Base-by-base conservation (phyloP, 2,797 vertebrate species). In the Danio aesculapii region DNA sequence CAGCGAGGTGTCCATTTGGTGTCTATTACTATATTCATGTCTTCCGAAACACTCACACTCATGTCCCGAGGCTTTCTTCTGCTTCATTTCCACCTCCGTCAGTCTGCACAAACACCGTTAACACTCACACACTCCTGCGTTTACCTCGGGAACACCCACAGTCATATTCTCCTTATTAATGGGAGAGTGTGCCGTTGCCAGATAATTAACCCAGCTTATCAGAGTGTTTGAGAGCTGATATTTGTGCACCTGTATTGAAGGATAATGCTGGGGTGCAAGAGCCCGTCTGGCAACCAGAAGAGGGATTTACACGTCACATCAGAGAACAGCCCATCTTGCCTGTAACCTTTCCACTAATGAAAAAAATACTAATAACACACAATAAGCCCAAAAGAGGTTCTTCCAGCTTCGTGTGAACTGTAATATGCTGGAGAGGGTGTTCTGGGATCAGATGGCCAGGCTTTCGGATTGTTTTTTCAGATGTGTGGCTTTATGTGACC, bases 131-230 rank as follows among this genome's bases (percentile, higher is more conserved):
- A 12, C 75, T 53, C 10, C 12, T 53, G 50, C 50, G 50, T 53
- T 53, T 53, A 53, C 50, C 50, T 53, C 50, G 12, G 50, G 3
- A 30, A 47, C 43, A 55, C 6, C 14, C 55, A 69, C 57, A 64
- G 13, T 53, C 13, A 90, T 91, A 91, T 92, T 88, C 84, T 77
- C 83, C 87, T 85, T 93, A 91, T 92, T 91, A 92, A 93, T 90
- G 85, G 86, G 41, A 80, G 49, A 30, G 85, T 84, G 71, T 58
- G 82, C 75, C 78, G 82, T 88, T 91, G 88, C 90, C 91, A 92
- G 92, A 92, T 94, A 93, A 93, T 94, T 92, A 93, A 91, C 92
- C 89, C 86, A 86, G 88, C 86, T 82, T 85, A 89, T 91, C 88
- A 89, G 89, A 91, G 90, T 93, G 92, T 93, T 92, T 88, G 87